Evolutionary conservation across 2,888 invertebrate species (phyloP).

Genomic region (Caenorhabditis afra): DNA sequence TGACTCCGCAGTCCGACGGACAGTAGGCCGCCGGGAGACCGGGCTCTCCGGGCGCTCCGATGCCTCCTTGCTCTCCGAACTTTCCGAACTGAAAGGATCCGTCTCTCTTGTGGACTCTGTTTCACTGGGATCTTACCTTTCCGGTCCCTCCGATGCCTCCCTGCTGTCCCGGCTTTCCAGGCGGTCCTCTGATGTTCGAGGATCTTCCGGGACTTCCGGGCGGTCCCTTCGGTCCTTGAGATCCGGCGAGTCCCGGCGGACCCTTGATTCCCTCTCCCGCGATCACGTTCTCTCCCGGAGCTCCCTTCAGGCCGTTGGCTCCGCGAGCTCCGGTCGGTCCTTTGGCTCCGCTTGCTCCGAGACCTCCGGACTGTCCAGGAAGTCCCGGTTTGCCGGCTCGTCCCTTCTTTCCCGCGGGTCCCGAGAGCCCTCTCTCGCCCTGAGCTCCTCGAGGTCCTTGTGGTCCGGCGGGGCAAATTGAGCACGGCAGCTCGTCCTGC

Average conservation of each 20-base stretch:
- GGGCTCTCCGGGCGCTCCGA: slow-evolving; percentile 72
- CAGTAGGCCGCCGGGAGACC: slow-evolving; percentile 71
- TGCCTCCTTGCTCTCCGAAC: slow-evolving; percentile 68
- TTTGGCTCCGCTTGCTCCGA: slow-evolving; percentile 62
- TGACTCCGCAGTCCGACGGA: slow-evolving; percentile 72
- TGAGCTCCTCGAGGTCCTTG: slow-evolving; percentile 71
- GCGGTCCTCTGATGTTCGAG: slow-evolving; percentile 70
- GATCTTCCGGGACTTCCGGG: slow-evolving; percentile 71
- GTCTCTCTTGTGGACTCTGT: not conserved
- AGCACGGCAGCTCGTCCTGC: slow-evolving; percentile 71
- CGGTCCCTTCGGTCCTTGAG: slow-evolving; percentile 69
- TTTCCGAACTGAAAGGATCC: slow-evolving; percentile 53
- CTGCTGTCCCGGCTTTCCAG: slow-evolving; percentile 62
- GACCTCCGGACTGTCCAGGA: slow-evolving; percentile 62
- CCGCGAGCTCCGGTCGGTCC: slow-evolving; percentile 66
- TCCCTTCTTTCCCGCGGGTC: slow-evolving; percentile 56
- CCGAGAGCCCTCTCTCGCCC: slow-evolving; percentile 69
- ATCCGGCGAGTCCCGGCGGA: slow-evolving; percentile 69
- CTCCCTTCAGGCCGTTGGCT: slow-evolving; percentile 63
- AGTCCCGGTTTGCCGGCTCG: slow-evolving; percentile 64
- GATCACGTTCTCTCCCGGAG: slow-evolving; percentile 67
- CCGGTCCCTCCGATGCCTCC: slow-evolving; percentile 71
- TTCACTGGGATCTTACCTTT: slow-evolving; percentile 60
- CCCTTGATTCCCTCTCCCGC: slow-evolving; percentile 75
- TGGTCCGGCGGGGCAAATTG: slow-evolving; percentile 72